Percentiles rank a stretch among this genome's conserved stretches.
phyloP scores from a whole-genome alignment of 2,113 vertebrate genomes.

The Rhinolophus ferrumequinum region DNA sequence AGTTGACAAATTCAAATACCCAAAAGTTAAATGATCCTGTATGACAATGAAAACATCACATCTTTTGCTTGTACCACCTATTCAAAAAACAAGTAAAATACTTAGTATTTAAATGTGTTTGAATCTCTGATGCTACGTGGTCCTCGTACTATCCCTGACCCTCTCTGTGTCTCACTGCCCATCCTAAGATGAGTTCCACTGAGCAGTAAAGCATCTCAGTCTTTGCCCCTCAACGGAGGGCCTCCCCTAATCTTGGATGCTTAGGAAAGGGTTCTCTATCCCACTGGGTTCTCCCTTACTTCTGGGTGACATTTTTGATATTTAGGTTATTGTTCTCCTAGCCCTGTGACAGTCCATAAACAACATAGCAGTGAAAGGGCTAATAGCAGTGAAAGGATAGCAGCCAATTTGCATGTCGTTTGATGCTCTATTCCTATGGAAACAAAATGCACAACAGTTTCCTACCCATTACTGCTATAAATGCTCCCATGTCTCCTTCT shows the following conservation, averaged over 20 bases:
- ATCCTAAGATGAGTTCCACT: not conserved
- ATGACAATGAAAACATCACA: not conserved
- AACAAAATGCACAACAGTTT: not conserved
- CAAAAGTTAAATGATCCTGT: not conserved
- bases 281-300: not conserved
- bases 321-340: not conserved
- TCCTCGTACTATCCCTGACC: not conserved
- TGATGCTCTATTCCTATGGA: not conserved
- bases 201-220: not conserved
- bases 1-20: constrained; percentile 3
- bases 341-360: constrained; percentile 5
- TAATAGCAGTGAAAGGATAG: not conserved
- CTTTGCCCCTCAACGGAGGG: not conserved
- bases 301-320: not conserved
- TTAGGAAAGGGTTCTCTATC: not conserved
- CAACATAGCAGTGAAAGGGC: no score
- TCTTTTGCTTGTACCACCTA: not conserved
- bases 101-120: not conserved
- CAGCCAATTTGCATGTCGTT: not conserved
- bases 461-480: not conserved
- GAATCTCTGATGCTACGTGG: not conserved
- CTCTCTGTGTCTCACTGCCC: not conserved
- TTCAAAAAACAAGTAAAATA: not conserved
- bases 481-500: not conserved
- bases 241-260: not conserved